phyloP scores from a whole-genome alignment of 2,888 invertebrate species.

The Osedax frankpressi region DNA sequence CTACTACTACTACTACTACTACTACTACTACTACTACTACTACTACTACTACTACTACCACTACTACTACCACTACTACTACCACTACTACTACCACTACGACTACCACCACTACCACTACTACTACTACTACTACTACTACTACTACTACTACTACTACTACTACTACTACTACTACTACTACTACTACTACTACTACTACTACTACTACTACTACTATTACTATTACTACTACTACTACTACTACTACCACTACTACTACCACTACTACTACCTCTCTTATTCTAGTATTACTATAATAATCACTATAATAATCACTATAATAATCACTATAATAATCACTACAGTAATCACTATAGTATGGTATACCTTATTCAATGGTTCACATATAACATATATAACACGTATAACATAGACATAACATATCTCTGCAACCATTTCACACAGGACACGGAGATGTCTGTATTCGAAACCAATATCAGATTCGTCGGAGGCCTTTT shows the following conservation, averaged over 20 bases:
- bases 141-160: not conserved
- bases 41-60: not conserved
- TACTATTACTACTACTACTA: not conserved
- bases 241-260: not conserved
- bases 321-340: too few relatives aligned
- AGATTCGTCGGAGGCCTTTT: too few relatives aligned
- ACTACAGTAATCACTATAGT: too few relatives aligned
- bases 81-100: not conserved
- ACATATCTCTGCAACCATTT: too few relatives aligned
- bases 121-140: not conserved
- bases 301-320: too few relatives aligned
- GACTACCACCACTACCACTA: not conserved
- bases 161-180: not conserved
- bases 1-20: not conserved
- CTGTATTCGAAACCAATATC: too few relatives aligned
- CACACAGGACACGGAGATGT: too few relatives aligned
- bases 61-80: not conserved
- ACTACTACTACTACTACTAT: not conserved
- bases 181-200: not conserved
- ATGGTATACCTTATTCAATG: too few relatives aligned
- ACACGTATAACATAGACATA: too few relatives aligned
- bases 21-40: not conserved
- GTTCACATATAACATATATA: too few relatives aligned
- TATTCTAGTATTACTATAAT: too few relatives aligned
- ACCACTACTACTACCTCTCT: not conserved